Conservation (phyloP, 2,113 vertebrate genomes). For the Genyomyrus donnyi region DNA sequence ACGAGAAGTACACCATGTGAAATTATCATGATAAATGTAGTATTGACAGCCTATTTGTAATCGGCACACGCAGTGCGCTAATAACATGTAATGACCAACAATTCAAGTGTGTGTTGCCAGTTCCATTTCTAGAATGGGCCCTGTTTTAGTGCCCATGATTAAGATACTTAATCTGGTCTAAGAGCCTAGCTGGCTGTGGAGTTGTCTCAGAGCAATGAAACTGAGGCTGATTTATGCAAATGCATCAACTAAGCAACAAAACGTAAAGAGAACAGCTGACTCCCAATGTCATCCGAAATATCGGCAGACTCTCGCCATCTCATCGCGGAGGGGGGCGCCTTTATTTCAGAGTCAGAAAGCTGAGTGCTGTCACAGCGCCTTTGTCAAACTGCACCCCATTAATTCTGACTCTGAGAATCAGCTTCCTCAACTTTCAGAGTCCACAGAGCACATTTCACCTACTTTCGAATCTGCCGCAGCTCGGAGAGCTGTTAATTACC, state of each 20-base stretch:
- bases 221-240: neutral
- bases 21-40: neutral
- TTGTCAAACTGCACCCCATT: neutral
- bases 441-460: conserved; percentile 49
- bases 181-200: neutral
- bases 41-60: neutral
- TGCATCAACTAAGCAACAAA: neutral
- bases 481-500: conserved; percentile 56
- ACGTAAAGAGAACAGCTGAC: neutral
- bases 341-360: conserved; percentile 15
- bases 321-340: neutral
- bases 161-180: neutral
- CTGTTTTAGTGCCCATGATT: neutral
- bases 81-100: neutral
- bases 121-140: neutral
- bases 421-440: conserved; percentile 9
- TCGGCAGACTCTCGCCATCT: neutral
- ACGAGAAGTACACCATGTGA: neutral
- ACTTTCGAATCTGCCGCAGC: conserved; percentile 55
- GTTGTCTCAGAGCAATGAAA: neutral
- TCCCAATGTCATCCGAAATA: neutral
- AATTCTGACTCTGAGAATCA: neutral
- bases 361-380: conserved; percentile 12
- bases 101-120: neutral
- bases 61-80: neutral